Base-by-base conservation (phyloP, 2,113 vertebrate species). In the Phylloscopus whistleri region DNA sequence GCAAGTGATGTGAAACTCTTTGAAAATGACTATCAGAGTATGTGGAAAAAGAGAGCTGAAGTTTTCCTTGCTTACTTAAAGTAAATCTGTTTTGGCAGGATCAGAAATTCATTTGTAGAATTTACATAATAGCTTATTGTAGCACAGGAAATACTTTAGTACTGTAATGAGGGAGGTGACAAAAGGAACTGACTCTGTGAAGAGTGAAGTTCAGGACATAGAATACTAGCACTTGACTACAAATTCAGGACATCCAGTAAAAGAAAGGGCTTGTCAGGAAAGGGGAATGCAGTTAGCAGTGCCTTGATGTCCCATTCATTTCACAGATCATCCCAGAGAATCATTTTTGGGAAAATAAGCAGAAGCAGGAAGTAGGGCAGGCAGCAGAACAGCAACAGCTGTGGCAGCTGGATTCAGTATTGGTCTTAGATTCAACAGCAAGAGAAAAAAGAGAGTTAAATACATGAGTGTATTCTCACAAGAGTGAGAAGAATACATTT, bases 301-400 rank as follows among this genome's bases (percentile, higher is more conserved):
- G 52, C 90, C 93, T 86, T 89, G 82, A 87, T 49, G 92, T 89
- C 88, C 87, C 85, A 82, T 94, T 94, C 83, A 97, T 69, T 96
- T 96, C 94, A 95, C 89, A 91, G 90, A 94, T 44, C 35, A 94
- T 93, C 75, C 90, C 88, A 85, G 66, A 94, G 88, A 91, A 73
- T 76, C 64, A 95, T 89, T 96, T 97, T 84, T 90, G 53, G 79
- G 94, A 97, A 95, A 86, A 93, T 70, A 94, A 94, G 85, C 91
- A 95, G 72, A 93, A 94, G 85, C 95, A 95, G 93, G 93, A 93
- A 97, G 90, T 87, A 95, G 94, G 35, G 67, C 73, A 90, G 56
- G 84, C 87, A 91, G 89, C 77, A 94, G 87, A 96, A 90, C 79
- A 94, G 55, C 89, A 97, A 53, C 53, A 92, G 81, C 94, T 93